Evolutionary conservation across 1,140 invertebrate species (phyloP).

Genomic region (Ylistrum balloti): DNA sequence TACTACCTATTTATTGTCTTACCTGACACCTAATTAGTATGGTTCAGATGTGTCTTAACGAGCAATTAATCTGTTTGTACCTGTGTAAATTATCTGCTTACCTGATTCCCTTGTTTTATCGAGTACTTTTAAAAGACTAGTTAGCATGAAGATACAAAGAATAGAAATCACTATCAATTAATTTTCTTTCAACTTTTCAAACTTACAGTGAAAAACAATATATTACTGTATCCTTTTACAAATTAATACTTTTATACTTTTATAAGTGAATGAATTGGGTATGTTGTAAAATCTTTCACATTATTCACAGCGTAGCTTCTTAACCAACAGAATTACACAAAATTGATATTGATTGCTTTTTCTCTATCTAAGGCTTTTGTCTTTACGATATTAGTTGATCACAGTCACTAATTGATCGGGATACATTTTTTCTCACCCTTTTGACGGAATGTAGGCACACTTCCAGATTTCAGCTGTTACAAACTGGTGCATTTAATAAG

Average conservation of each 20-base stretch:
- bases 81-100: slow-evolving; percentile 23
- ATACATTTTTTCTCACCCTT: slow-evolving; percentile 29
- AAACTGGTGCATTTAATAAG: neutral
- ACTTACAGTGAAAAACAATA: too few species aligned
- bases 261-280: neutral
- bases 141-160: neutral
- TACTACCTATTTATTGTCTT: neutral
- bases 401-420: neutral
- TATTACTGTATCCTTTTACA: too few species aligned
- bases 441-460: neutral
- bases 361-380: neutral
- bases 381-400: neutral
- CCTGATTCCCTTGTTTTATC: neutral
- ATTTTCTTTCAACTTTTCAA: too few species aligned
- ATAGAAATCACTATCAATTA: too few species aligned
- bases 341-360: slow-evolving; percentile 14
- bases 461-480: slow-evolving; percentile 5
- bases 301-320: neutral
- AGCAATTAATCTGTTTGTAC: slow-evolving; percentile 39
- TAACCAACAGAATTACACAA: neutral
- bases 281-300: neutral
- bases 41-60: slow-evolving; percentile 37
- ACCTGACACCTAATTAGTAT: slow-evolving; percentile 18
- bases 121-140: neutral
- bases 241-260: too few species aligned